A percentile compares a stretch with the other conserved stretches of the same genome.
Conservation (phyloP, 2,797 vertebrate genomes). For the Lophius americanus region DNA sequence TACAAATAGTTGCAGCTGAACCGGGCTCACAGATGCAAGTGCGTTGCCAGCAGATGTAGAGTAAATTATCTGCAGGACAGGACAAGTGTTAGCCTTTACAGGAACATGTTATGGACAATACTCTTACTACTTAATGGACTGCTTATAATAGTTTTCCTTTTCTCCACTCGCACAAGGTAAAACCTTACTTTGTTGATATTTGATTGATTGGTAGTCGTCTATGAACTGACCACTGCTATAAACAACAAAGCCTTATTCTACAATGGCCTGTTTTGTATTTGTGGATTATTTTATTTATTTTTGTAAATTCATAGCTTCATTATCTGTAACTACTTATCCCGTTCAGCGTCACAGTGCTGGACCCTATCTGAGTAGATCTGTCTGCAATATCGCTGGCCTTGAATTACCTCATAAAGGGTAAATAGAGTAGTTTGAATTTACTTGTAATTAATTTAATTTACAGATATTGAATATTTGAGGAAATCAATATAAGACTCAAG, state of each 20-base stretch:
- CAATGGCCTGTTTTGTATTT: neutral
- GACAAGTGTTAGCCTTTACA: slow-evolving; percentile 6
- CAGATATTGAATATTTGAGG: neutral
- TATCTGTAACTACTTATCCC: no score
- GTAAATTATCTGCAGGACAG: slow-evolving; percentile 14
- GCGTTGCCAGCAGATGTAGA: slow-evolving; percentile 15
- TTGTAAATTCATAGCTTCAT: neutral
- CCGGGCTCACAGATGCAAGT: slow-evolving; percentile 30
- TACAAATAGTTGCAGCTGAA: slow-evolving; percentile 15
- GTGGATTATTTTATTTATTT: neutral
- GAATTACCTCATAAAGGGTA: neutral
- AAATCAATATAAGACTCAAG: no score
- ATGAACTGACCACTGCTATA: neutral
- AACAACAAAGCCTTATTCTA: neutral
- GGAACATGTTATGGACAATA: slow-evolving; percentile 71
- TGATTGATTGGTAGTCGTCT: neutral
- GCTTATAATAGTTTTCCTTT: slow-evolving; percentile 58
- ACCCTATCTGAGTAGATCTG: neutral
- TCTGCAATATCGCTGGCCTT: neutral
- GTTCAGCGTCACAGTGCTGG: no score
- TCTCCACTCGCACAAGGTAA: slow-evolving; percentile 74
- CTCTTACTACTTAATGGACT: slow-evolving; percentile 62
- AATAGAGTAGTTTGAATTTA: neutral
- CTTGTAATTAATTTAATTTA: neutral
- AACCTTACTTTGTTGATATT: neutral